A percentile compares a stretch with the other conserved stretches of the same genome.
Evolutionary conservation across 1,140 invertebrate genomes (phyloP).

Genomic region (Psilanteris sp.): DNA sequence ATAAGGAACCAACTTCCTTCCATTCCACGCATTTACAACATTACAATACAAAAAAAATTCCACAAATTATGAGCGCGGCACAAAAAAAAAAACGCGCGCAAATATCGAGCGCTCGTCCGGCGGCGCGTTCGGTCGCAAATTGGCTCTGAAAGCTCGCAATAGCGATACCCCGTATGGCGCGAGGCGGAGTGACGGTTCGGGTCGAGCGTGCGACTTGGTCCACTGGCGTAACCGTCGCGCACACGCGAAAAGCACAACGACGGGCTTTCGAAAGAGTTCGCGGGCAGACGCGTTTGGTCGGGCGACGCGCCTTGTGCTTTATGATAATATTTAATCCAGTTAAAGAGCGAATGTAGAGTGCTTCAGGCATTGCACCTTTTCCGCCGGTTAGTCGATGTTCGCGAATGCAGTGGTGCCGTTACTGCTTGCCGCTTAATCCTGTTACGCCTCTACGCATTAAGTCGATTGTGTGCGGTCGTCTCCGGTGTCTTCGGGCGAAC

Average conservation of each 20-base stretch:
- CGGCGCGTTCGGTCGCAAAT: too few relatives aligned
- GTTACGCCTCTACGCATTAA: conserved; percentile 68
- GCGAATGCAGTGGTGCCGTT: conserved; percentile 64
- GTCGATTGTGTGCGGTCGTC: conserved; percentile 48
- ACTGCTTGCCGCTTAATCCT: conserved; percentile 69
- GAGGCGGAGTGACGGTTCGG: conserved; percentile 3
- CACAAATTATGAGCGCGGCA: too few relatives aligned
- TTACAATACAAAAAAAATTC: too few relatives aligned
- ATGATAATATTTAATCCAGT: conserved; percentile 79
- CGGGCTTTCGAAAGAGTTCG: conserved; percentile 47
- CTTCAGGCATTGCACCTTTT: conserved; percentile 57
- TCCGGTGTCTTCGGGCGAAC: conserved; percentile 26
- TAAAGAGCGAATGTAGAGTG: conserved; percentile 68
- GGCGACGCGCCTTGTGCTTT: conserved; percentile 64
- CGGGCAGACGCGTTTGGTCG: conserved; percentile 39
- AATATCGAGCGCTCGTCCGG: too few relatives aligned
- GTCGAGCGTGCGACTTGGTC: conserved; percentile 4
- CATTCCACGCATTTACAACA: too few relatives aligned
- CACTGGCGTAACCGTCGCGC: conserved; percentile 8
- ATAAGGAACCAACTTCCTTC: too few relatives aligned
- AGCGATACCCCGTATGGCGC: too few relatives aligned
- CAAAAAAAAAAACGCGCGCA: too few relatives aligned
- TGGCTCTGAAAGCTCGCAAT: too few relatives aligned
- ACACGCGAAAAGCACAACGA: conserved; percentile 7
- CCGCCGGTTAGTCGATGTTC: conserved; percentile 70